Evolutionary conservation across 2,113 vertebrate species (phyloP).

Genomic region (Microtus oregoni): DNA sequence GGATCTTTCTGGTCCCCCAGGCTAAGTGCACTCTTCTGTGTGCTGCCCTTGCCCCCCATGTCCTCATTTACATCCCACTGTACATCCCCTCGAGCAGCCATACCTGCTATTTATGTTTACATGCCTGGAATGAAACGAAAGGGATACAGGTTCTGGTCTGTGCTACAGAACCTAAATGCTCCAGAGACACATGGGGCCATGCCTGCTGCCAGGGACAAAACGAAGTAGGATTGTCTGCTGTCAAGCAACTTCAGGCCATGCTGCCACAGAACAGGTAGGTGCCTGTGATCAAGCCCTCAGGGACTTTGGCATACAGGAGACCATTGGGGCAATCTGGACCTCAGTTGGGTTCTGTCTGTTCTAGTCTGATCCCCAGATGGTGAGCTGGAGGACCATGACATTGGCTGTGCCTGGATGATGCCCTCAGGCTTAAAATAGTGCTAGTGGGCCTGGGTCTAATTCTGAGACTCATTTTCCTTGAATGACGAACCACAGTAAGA

Average conservation of each 20-base stretch:
- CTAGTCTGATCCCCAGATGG: too few relatives aligned
- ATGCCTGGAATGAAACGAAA: too few relatives aligned
- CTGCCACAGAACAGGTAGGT: neutral
- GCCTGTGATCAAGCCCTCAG: fast-evolving
- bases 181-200: neutral
- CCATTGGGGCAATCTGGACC: too few relatives aligned
- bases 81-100: neutral
- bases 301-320: neutral
- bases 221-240: fast-evolving
- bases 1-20: neutral
- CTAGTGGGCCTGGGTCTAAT: too few relatives aligned
- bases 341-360: neutral
- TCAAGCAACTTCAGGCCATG: neutral
- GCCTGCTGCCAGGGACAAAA: neutral
- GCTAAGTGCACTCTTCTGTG: too few relatives aligned
- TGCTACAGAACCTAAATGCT: neutral
- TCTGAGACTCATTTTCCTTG: neutral
- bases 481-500: neutral
- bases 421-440: neutral
- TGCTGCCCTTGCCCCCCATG: neutral
- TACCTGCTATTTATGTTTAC: too few relatives aligned
- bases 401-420: too few relatives aligned
- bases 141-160: neutral
- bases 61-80: neutral
- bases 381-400: neutral